These are phyloP conservation scores for Lasioglossum malachurum DNA, from an alignment of 2,888 invertebrate genomes.

Conservation along the genomic window DNA sequence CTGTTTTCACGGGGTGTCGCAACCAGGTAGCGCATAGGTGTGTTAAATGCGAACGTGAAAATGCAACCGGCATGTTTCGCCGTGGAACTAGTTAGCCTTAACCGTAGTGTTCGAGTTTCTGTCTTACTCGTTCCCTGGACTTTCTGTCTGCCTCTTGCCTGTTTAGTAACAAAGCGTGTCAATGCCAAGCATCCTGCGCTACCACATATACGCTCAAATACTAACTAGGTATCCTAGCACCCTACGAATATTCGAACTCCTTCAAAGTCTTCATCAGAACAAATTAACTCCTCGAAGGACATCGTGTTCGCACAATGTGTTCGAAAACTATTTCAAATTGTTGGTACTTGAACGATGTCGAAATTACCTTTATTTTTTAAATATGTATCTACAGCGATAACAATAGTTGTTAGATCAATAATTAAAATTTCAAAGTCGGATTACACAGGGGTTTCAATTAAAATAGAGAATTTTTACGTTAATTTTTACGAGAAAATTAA, in stretches of 20 bases:
- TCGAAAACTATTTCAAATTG: background rate
- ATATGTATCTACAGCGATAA: background rate
- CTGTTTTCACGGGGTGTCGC: constrained; percentile 60
- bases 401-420: background rate
- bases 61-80: constrained; percentile 60
- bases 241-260: background rate
- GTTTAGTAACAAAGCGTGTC: constrained; percentile 62
- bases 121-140: constrained; percentile 48
- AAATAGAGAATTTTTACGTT: background rate
- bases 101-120: constrained; percentile 70
- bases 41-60: constrained; percentile 63
- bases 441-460: background rate
- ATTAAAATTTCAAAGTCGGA: background rate
- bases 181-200: constrained; percentile 69
- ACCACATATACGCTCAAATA: background rate
- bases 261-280: background rate
- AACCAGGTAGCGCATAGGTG: constrained; percentile 45
- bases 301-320: background rate
- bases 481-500: background rate
- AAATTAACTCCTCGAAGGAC: background rate
- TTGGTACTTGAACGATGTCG: background rate
- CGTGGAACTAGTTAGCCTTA: constrained; percentile 72
- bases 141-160: constrained; percentile 57
- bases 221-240: background rate
- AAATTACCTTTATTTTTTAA: background rate